These are phyloP conservation scores for Spea hammondii DNA, from an alignment of 2,797 vertebrate species.

Conservation along the genomic window DNA sequence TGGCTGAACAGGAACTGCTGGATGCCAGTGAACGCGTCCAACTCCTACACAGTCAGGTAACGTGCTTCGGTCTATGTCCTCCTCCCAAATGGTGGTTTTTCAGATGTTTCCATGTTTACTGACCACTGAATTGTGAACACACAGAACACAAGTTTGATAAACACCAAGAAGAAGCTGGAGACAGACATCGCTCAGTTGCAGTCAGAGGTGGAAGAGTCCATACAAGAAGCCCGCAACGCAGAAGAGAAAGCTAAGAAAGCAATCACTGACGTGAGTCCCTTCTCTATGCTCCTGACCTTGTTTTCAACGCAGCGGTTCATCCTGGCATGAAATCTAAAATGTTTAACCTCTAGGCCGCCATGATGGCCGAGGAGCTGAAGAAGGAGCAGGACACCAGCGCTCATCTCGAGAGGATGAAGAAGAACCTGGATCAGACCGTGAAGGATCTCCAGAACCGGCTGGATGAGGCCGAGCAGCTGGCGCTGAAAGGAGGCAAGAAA, in stretches of 20 bases:
- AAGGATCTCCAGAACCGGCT: conserved; percentile 71
- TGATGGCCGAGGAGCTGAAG: conserved; percentile 73
- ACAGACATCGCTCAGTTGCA: conserved; percentile 79
- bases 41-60: conserved; percentile 75
- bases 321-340: not conserved
- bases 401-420: conserved; percentile 80
- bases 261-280: conserved; percentile 81
- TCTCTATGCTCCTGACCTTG: too few relatives aligned
- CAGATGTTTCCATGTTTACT: too few relatives aligned
- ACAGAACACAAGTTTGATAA: conserved; percentile 85
- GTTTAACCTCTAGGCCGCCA: conserved; percentile 61
- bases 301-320: not conserved
- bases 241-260: conserved; percentile 93
- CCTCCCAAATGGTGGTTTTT: too few relatives aligned
- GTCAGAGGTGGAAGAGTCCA: conserved; percentile 78
- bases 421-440: conserved; percentile 72
- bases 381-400: conserved; percentile 71
- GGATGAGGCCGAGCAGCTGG: conserved; percentile 71
- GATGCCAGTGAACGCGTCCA: conserved; percentile 81
- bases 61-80: not conserved
- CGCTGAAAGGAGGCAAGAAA: conserved; percentile 66
- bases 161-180: conserved; percentile 87
- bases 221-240: conserved; percentile 83
- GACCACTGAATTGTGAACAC: not conserved
- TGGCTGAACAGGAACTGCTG: conserved; percentile 84